phyloP scores from a whole-genome alignment of 2,888 invertebrate genomes.

The Megalurothrips usitatus region DNA sequence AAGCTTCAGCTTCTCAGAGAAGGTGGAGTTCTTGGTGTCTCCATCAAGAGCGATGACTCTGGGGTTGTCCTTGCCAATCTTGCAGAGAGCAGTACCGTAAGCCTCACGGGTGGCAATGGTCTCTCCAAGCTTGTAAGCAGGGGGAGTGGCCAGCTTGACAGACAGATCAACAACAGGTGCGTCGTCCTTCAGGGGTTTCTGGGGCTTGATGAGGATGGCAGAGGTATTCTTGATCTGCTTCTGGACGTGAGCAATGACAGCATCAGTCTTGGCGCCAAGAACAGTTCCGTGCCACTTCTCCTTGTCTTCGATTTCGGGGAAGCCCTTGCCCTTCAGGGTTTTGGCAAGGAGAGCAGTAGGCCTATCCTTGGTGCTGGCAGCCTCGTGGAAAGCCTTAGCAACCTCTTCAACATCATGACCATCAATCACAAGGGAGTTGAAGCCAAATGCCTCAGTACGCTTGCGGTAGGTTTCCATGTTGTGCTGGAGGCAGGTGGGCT shows the following conservation, averaged over 20 bases:
- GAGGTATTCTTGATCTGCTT: slow-evolving; percentile 63
- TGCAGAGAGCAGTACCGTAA: slow-evolving; percentile 90
- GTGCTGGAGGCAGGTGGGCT: slow-evolving; percentile 90
- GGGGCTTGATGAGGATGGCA: slow-evolving; percentile 57
- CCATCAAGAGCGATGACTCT: slow-evolving; percentile 94
- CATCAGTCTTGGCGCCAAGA: slow-evolving; percentile 74
- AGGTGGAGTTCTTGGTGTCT: slow-evolving; percentile 99
- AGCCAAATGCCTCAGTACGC: slow-evolving; percentile 84
- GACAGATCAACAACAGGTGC: slow-evolving; percentile 70
- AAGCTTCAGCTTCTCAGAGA: slow-evolving; percentile 81
- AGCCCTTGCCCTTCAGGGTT: slow-evolving; percentile 90
- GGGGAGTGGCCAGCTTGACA: slow-evolving; percentile 70
- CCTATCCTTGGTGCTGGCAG: slow-evolving; percentile 64
- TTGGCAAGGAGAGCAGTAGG: slow-evolving; percentile 94
- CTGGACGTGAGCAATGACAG: slow-evolving; percentile 60
- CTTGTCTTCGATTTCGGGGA: slow-evolving; percentile 83
- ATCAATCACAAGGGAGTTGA: slow-evolving; percentile 87
- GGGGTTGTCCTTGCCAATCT: slow-evolving; percentile 62
- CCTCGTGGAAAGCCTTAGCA: slow-evolving; percentile 81
- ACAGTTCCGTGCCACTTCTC: slow-evolving; percentile 99
- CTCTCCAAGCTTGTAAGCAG: slow-evolving; percentile 74
- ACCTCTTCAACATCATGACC: slow-evolving; percentile 93
- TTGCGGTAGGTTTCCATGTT: slow-evolving; percentile 68
- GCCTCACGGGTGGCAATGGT: slow-evolving; percentile 84
- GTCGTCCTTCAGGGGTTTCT: slow-evolving; percentile 59